These are phyloP conservation scores for Vultur gryphus DNA, from an alignment of 2,797 vertebrate genomes.

Conservation along the genomic window DNA sequence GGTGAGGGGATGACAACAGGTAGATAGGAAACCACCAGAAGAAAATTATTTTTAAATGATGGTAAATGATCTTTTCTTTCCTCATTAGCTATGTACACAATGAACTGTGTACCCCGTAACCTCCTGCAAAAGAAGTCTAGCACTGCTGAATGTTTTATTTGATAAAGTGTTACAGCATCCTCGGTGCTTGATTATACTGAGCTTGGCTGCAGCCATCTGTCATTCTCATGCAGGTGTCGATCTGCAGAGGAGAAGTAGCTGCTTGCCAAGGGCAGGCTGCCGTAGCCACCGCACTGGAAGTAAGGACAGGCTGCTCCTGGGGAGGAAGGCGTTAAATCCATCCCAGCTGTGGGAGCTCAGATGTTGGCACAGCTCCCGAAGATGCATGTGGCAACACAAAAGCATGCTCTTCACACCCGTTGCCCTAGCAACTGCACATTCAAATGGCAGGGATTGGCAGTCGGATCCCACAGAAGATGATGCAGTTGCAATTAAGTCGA, in stretches of 20 bases:
- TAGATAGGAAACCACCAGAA: neutral
- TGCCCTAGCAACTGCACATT: constrained; percentile 46
- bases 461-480: neutral
- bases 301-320: neutral
- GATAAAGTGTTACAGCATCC: neutral
- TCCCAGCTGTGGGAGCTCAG: neutral
- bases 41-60: neutral
- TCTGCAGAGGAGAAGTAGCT: neutral
- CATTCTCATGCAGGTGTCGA: neutral
- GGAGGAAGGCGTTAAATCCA: constrained; percentile 16
- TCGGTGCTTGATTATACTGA: rapidly evolving
- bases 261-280: neutral
- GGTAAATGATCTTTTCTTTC: neutral
- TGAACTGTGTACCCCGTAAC: neutral
- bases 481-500: neutral
- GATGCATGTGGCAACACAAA: constrained; percentile 24
- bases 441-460: neutral
- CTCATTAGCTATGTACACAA: neutral
- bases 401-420: neutral
- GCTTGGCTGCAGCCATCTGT: neutral
- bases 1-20: neutral
- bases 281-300: rapidly evolving
- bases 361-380: neutral
- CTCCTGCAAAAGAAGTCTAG: neutral
- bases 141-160: neutral